A percentile compares a stretch with the other conserved stretches of the same genome.
These are phyloP conservation scores for Melangyna quadrimaculata DNA, from an alignment of 2,888 invertebrate species.

Conservation along the genomic window DNA sequence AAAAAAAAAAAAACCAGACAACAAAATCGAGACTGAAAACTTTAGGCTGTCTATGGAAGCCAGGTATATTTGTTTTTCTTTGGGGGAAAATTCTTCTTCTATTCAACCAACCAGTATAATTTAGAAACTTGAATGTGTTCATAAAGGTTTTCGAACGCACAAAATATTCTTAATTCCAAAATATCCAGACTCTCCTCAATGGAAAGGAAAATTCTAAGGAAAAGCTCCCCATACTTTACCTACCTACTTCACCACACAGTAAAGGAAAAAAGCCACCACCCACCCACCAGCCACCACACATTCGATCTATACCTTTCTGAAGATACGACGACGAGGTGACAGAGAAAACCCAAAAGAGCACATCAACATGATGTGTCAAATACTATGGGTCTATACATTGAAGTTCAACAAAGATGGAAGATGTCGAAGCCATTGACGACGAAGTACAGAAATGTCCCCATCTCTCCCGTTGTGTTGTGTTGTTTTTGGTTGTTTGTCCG, in stretches of 20 bases:
- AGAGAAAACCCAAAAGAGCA: slow-evolving; percentile 52
- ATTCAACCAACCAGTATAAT: not conserved
- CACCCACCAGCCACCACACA: slow-evolving; percentile 42
- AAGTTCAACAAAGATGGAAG: slow-evolving; percentile 70
- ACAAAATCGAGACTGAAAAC: slow-evolving; percentile 7
- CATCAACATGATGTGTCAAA: slow-evolving; percentile 60
- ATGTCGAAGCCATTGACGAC: slow-evolving; percentile 69
- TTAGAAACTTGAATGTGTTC: slow-evolving; percentile 13
- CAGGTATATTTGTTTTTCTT: not conserved
- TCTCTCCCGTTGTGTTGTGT: slow-evolving; percentile 16
- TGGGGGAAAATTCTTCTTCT: not conserved
- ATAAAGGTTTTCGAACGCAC: slow-evolving; percentile 35
- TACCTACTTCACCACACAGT: not conserved
- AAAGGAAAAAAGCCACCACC: slow-evolving; percentile 50
- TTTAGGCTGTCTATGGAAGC: not conserved
- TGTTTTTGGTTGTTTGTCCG: not conserved
- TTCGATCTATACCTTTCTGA: not conserved
- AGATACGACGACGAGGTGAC: slow-evolving; percentile 3
- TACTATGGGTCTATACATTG: slow-evolving; percentile 42
- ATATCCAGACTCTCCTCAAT: slow-evolving; percentile 27
- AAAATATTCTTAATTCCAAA: slow-evolving; percentile 7
- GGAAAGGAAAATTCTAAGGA: slow-evolving; percentile 12
- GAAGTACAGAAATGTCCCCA: slow-evolving; percentile 30
- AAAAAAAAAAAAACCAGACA: not conserved
- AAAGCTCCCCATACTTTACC: slow-evolving; percentile 48